Evolutionary conservation across 2,888 invertebrate genomes (phyloP), one percentile per base, ranked within the genome.

Genomic region (Netelia fuscicornis): DNA sequence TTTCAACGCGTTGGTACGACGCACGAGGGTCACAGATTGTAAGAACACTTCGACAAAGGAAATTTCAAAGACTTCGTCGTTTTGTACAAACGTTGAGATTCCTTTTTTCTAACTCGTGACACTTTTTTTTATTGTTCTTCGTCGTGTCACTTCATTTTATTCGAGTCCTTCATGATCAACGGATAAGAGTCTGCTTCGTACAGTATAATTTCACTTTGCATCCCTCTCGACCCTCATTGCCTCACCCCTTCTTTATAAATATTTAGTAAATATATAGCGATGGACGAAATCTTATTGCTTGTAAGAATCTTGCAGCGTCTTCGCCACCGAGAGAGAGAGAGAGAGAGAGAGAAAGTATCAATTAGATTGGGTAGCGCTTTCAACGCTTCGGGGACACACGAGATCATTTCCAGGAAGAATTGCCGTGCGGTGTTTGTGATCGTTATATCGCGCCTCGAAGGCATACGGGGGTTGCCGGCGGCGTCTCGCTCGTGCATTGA

Each of bases 381-480:
- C 44, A 67, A 60, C 65, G 75, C 76, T 83, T 80, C 82, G 76
- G 76, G 80, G 80, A 85, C 82, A 82, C 75, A 80, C 48, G 76
- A 82, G 79, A 85, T 85, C 52, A 80, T 72, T 85, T 85, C 80
- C 85, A 80, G 72, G 82, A 83, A 85, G 72, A 85, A 78, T 68
- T 60, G 25, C 48, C 25, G 54, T 71, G 58, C n/a, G 60, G 9
- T 10, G 9, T 13, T 23, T 65, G 56, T 48, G 85, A 82, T 85
- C 76, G 76, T 82, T 76, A 72, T 77, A 80, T 76, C 62, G 71
- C 76, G 75, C 72, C 72, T 64, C 56, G 68, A 54, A 82, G 82
- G 56, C 64, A 60, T 37, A 65, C 23, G 42, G 65, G 78, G 82
- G 79, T 77, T 80, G 85, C 85, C 77, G 52, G 52, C 25, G 74